Evolutionary conservation across 2,888 invertebrate species (phyloP), one percentile per base, ranked within the genome.

Genomic region (Desoria tigrina): DNA sequence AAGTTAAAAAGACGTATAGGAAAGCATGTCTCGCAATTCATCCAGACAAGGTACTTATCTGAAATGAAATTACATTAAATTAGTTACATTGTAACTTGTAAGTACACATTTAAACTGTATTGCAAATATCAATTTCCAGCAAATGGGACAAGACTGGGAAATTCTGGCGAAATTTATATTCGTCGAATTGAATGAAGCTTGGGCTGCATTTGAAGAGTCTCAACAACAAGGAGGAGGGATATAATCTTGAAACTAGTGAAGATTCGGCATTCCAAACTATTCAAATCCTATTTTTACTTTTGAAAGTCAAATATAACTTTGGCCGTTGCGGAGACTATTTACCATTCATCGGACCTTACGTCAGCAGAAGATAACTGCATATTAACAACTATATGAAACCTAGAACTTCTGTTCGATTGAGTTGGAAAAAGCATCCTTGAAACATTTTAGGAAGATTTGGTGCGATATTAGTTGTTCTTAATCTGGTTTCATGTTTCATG

Each of bases 101-200:
- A 9, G 53, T 23, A 61, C 55, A 56, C 11, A 53, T 6, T 60
- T 42, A 14, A 26, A 27, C n/a, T n/a, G n/a, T 32, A 24, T 63
- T 58, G 28, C 51, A 58, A 53, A 69, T 72, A 72, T 79, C 75
- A 63, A 72, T 77, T 85, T 82, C 2, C 83, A 97, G 96, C 91
- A 95, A 87, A 87, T 89, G 78, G 96, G 94, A 37, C 92, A 92
- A 2, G 87, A 89, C 27, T 90, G 98, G 79, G 95, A 98, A 81
- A 88, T 90, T 76, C 84, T 97, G 77, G 97, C 99, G 9, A 95
- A 93, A 83, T 83, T 96, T 80, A 93, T 99, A 78, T 99, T 99
- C 82, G 95, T 98, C 88, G 98, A 99, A 83, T 84, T 99, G 74
- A 99, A 97, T 82, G 97, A 97, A 80, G 98, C 98, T 23, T 99